Evolutionary conservation across 2,888 invertebrate species (phyloP).

Genomic region (Oligia latruncula): DNA sequence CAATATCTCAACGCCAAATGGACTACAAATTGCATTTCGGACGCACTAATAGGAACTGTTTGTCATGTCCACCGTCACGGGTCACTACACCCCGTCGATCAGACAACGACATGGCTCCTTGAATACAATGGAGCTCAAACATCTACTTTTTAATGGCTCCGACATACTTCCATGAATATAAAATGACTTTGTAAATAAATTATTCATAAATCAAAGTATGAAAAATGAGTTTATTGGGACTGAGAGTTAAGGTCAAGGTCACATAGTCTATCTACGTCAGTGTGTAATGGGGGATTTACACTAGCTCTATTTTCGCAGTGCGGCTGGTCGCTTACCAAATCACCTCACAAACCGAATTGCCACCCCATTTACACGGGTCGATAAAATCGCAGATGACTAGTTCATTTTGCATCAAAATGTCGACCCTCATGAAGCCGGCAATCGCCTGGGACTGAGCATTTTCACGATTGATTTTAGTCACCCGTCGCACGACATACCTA

Average conservation of each 20-base stretch:
- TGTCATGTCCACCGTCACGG: constrained; percentile 70
- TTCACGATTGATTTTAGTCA: not conserved
- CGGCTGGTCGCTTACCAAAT: no score
- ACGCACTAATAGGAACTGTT: constrained; percentile 58
- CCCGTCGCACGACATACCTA: no score
- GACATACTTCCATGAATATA: constrained; percentile 70
- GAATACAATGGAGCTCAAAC: constrained; percentile 69
- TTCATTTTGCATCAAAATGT: not conserved
- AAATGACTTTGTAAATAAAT: constrained; percentile 64
- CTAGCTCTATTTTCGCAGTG: no score
- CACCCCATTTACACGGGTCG: not conserved
- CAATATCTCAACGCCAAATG: constrained; percentile 61
- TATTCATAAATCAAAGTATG: constrained; percentile 62
- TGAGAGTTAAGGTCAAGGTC: constrained; percentile 28
- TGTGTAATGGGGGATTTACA: not conserved
- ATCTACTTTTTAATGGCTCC: constrained; percentile 69
- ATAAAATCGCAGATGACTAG: not conserved
- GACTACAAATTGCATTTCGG: constrained; percentile 65
- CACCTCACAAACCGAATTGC: no score
- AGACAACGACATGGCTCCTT: constrained; percentile 63
- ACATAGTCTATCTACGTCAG: constrained; percentile 15
- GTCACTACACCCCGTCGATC: constrained; percentile 71
- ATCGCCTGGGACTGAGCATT: not conserved
- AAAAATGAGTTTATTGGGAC: constrained; percentile 40
- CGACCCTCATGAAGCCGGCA: not conserved